A percentile compares a stretch with the other conserved stretches of the same genome.
Evolutionary conservation across 2,888 invertebrate species (phyloP).

Genomic region (Hecatera dysodea): DNA sequence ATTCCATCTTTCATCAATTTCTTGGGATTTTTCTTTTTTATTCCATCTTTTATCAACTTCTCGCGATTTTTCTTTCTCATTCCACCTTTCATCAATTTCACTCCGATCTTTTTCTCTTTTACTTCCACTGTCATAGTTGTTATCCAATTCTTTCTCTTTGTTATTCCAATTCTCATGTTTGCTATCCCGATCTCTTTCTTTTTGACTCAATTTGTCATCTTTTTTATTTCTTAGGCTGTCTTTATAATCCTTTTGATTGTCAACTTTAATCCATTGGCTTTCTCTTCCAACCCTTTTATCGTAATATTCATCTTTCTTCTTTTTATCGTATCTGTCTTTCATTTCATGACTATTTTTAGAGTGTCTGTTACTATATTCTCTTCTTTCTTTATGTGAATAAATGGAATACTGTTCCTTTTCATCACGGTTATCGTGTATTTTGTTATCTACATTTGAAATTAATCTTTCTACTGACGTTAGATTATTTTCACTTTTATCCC

Average conservation of each 20-base stretch:
- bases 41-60: too few relatives aligned
- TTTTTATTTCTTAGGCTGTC: not conserved
- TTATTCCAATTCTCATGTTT: not conserved
- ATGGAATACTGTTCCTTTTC: too few relatives aligned
- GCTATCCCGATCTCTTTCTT: not conserved
- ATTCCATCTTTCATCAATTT: not conserved
- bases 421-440: not conserved
- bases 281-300: not conserved
- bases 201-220: constrained; percentile 2
- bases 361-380: too few relatives aligned
- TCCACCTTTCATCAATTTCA: too few relatives aligned
- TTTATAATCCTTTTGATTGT: too few relatives aligned
- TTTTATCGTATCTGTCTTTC: not conserved
- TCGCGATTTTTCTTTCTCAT: too few relatives aligned
- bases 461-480: not conserved
- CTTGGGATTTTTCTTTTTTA: too few relatives aligned
- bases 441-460: not conserved
- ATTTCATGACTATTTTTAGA: too few relatives aligned
- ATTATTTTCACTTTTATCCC: not conserved
- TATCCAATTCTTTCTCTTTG: not conserved
- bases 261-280: constrained; percentile 2
- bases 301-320: not conserved
- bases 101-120: too few relatives aligned
- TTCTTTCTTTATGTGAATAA: too few relatives aligned
- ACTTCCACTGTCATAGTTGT: too few relatives aligned